Percentiles rank a stretch among this genome's conserved stretches.
These are phyloP conservation scores for Irena cyanogastra DNA, from an alignment of 2,113 vertebrate species.

Conservation along the genomic window DNA sequence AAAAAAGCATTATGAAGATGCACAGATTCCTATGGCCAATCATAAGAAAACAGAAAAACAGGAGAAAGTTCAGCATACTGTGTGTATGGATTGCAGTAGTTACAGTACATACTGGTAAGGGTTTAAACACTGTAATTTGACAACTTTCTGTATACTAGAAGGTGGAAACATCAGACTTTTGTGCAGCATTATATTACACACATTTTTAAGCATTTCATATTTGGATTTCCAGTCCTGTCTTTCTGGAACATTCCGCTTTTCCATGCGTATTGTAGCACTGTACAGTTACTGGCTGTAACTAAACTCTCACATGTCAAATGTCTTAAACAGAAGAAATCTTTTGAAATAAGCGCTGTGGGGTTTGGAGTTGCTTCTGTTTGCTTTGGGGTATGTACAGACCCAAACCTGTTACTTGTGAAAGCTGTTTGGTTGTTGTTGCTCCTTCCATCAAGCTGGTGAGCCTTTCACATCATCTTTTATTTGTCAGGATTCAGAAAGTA, in stretches of 20 bases:
- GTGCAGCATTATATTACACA: neutral
- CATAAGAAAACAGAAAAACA: conserved; percentile 87
- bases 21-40: conserved; percentile 73
- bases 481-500: neutral
- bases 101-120: conserved; percentile 95
- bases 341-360: neutral
- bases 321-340: neutral
- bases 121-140: neutral
- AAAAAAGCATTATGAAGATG: conserved; percentile 97
- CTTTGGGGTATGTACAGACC: neutral
- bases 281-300: neutral
- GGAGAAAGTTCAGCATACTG: conserved; percentile 86
- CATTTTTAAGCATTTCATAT: neutral
- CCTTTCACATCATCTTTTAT: neutral
- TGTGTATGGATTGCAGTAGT: conserved; percentile 98
- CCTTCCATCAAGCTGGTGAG: neutral
- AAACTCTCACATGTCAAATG: neutral
- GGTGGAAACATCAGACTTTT: neutral
- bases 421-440: neutral
- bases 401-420: neutral
- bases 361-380: neutral
- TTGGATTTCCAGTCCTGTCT: neutral
- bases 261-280: neutral
- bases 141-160: neutral
- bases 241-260: neutral